Conservation (phyloP, 2,888 invertebrate species). For the Cerastis rubricosa region DNA sequence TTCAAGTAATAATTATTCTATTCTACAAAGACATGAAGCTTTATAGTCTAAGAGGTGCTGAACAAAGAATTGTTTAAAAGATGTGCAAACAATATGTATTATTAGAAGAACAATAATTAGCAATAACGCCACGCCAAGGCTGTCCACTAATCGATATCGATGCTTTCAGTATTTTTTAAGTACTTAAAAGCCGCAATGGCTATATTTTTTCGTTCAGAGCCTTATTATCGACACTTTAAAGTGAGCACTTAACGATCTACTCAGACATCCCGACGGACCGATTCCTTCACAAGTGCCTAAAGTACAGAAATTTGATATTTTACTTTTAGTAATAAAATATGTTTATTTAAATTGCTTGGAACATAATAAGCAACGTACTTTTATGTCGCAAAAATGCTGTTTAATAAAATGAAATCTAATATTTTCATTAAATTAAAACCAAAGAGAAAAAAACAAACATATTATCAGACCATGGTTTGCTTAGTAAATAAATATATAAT, state of each 20-base stretch:
- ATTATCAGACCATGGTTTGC: neutral
- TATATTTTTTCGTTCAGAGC: slow-evolving; percentile 12
- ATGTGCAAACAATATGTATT: too few species aligned
- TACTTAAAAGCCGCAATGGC: slow-evolving; percentile 30
- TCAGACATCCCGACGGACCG: slow-evolving; percentile 41
- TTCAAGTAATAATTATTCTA: neutral
- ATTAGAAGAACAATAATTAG: slow-evolving; percentile 1
- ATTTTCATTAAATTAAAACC: neutral
- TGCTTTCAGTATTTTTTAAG: slow-evolving; percentile 2
- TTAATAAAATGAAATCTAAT: neutral
- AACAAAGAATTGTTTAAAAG: neutral
- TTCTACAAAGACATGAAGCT: neutral
- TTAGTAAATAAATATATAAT: neutral
- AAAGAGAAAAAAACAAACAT: neutral
- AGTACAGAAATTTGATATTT: slow-evolving; percentile 50
- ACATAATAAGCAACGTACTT: neutral
- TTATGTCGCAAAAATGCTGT: neutral
- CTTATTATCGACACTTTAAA: slow-evolving; percentile 56
- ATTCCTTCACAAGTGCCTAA: slow-evolving; percentile 29
- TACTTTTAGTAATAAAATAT: slow-evolving; percentile 13
- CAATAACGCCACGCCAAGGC: slow-evolving; percentile 6
- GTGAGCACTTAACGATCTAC: slow-evolving; percentile 50
- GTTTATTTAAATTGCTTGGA: slow-evolving; percentile 8
- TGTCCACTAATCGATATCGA: slow-evolving; percentile 26
- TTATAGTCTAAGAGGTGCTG: neutral